phyloP scores from a whole-genome alignment of 2,888 invertebrate species.

The Cyclophora punctaria region DNA sequence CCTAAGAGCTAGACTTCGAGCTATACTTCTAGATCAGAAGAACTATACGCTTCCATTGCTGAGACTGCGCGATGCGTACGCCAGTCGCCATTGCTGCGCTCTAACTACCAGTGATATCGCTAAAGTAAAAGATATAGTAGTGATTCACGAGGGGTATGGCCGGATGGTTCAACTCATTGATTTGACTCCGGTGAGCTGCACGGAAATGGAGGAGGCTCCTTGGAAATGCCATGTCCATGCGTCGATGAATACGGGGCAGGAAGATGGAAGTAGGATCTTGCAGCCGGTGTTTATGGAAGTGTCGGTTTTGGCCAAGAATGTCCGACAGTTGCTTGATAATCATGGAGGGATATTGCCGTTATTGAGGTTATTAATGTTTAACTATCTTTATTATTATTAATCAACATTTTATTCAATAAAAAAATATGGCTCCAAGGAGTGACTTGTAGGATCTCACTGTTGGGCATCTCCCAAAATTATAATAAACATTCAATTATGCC shows the following conservation, averaged over 20 bases:
- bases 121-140: slow-evolving; percentile 82
- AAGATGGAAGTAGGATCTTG: slow-evolving; percentile 71
- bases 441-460: too few species aligned
- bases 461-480: too few species aligned
- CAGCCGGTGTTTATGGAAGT: slow-evolving; percentile 81
- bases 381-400: too few species aligned
- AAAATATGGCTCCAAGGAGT: not conserved
- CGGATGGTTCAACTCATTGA: slow-evolving; percentile 61
- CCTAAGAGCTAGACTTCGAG: slow-evolving; percentile 80
- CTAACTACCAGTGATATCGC: slow-evolving; percentile 82
- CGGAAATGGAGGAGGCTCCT: slow-evolving; percentile 60
- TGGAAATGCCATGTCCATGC: slow-evolving; percentile 73
- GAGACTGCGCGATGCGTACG: slow-evolving; percentile 87
- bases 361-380: slow-evolving; percentile 77
- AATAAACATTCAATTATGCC: too few species aligned
- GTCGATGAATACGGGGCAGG: slow-evolving; percentile 42
- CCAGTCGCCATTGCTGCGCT: slow-evolving; percentile 85
- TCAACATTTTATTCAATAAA: not conserved
- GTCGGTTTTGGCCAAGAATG: slow-evolving; percentile 77
- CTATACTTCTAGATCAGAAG: slow-evolving; percentile 84
- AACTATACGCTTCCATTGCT: slow-evolving; percentile 84
- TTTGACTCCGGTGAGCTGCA: slow-evolving; percentile 43
- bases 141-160: slow-evolving; percentile 60
- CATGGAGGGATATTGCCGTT: slow-evolving; percentile 87
- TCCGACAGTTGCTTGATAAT: slow-evolving; percentile 79